Percentiles rank a stretch among this genome's conserved stretches.
phyloP scores from a whole-genome alignment of 2,113 vertebrate species.

The Syrmaticus mikado region DNA sequence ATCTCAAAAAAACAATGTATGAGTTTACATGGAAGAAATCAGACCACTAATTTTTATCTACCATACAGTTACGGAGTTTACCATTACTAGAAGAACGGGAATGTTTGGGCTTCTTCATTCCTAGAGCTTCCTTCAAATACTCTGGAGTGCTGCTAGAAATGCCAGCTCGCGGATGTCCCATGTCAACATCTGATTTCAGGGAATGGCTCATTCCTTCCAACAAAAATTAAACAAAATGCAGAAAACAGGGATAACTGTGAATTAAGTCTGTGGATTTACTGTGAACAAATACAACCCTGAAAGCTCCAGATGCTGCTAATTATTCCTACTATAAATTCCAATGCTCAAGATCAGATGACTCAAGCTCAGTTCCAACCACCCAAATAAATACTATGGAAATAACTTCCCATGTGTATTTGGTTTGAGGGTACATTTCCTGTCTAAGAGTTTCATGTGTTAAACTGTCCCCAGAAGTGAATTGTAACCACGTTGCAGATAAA shows the following conservation, averaged over 20 bases:
- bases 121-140: slow-evolving; percentile 84
- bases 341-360: not conserved
- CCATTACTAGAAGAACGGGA: slow-evolving; percentile 79
- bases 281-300: not conserved
- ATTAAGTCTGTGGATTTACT: not conserved
- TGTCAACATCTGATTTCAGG: slow-evolving; percentile 70
- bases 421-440: too few relatives aligned
- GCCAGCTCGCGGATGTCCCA: slow-evolving; percentile 1
- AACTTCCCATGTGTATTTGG: not conserved
- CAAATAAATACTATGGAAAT: slow-evolving; percentile 4
- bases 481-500: not conserved
- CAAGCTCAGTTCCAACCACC: not conserved
- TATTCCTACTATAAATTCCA: slow-evolving; percentile 7
- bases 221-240: not conserved
- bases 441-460: not conserved
- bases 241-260: slow-evolving; percentile 7
- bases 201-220: slow-evolving; percentile 70
- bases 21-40: not conserved
- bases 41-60: not conserved
- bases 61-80: slow-evolving; percentile 32
- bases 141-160: slow-evolving; percentile 71
- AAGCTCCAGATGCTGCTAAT: slow-evolving; percentile 47
- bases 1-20: not conserved
- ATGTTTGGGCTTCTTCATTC: slow-evolving; percentile 81
- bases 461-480: not conserved